These are phyloP conservation scores for Mythimna vitellina DNA, from an alignment of 2,888 invertebrate genomes.

Conservation along the genomic window DNA sequence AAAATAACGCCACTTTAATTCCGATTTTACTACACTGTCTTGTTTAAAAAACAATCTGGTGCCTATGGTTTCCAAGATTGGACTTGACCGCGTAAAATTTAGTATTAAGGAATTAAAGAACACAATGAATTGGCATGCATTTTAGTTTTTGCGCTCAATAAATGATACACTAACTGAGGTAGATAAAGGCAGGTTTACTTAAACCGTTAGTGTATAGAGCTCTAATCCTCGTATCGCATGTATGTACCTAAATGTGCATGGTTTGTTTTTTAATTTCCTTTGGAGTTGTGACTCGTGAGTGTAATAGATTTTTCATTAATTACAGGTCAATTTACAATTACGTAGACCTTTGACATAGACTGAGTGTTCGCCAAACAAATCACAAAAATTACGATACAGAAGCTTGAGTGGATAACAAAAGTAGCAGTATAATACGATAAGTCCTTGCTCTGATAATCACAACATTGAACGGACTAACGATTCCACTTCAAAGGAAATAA, in stretches of 20 bases:
- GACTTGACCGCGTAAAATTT: slow-evolving; percentile 34
- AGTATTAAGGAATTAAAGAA: slow-evolving; percentile 52
- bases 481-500: slow-evolving; percentile 48
- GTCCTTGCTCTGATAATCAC: not conserved
- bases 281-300: slow-evolving; percentile 18
- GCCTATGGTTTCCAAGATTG: slow-evolving; percentile 9
- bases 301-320: not conserved
- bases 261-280: slow-evolving; percentile 46
- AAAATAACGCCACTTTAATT: slow-evolving; percentile 58
- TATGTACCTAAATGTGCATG: slow-evolving; percentile 52
- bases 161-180: slow-evolving; percentile 47
- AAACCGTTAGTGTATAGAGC: slow-evolving; percentile 68
- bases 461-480: not conserved
- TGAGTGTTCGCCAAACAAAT: not conserved
- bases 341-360: not conserved
- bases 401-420: not conserved
- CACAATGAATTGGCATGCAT: slow-evolving; percentile 41
- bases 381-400: not conserved
- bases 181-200: slow-evolving; percentile 34
- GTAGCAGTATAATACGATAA: not conserved
- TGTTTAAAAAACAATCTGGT: slow-evolving; percentile 9
- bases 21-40: slow-evolving; percentile 39
- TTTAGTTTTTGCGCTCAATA: slow-evolving; percentile 43
- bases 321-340: not conserved
- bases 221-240: slow-evolving; percentile 66